These are phyloP conservation scores for Passer domesticus DNA, from an alignment of 2,113 vertebrate genomes.

Conservation along the genomic window DNA sequence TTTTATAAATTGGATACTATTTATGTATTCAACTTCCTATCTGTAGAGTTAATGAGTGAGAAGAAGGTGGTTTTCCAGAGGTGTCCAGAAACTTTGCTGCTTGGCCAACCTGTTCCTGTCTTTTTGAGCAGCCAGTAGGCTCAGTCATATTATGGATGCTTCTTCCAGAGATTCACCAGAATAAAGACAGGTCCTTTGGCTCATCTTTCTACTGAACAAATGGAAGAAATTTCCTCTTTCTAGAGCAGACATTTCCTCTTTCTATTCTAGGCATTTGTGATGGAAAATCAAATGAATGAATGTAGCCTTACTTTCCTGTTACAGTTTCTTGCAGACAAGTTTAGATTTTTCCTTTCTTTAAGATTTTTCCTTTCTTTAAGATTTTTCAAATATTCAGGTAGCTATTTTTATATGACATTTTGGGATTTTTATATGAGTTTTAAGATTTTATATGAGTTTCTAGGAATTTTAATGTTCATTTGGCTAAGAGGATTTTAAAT, in stretches of 20 bases:
- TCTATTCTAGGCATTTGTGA: neutral
- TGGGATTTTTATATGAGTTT: neutral
- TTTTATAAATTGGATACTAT: neutral
- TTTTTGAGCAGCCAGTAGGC: neutral
- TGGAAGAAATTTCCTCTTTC: neutral
- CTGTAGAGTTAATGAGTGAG: neutral
- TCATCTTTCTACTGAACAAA: neutral
- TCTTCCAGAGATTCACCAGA: neutral
- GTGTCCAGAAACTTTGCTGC: neutral
- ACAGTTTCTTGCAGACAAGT: neutral
- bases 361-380: neutral
- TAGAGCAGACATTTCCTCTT: neutral
- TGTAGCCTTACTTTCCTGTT: neutral
- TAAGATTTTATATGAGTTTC: neutral
- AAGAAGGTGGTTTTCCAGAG: neutral
- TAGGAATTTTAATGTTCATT: neutral
- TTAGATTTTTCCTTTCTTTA: neutral
- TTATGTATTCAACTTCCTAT: neutral
- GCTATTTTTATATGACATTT: neutral
- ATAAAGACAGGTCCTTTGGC: neutral
- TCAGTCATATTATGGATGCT: neutral
- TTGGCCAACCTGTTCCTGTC: neutral
- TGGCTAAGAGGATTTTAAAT: neutral
- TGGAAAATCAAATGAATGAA: neutral
- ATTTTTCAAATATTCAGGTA: neutral